A percentile compares a stretch with the other conserved stretches of the same genome.
Evolutionary conservation across 1,140 invertebrate species (phyloP).

Genomic region (Musca domestica): DNA sequence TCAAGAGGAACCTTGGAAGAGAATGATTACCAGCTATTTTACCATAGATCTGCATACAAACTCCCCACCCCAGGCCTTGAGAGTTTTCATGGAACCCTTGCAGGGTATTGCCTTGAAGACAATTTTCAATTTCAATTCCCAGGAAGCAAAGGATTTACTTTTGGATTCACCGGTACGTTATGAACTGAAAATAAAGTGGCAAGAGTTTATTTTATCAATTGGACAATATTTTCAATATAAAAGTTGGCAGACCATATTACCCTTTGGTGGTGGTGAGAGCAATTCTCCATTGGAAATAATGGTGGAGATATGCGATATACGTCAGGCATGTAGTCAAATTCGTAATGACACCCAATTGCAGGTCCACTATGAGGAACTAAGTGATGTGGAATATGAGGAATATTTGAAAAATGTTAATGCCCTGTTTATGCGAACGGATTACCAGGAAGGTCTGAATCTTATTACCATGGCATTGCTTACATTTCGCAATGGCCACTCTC

Average conservation of each 20-base stretch:
- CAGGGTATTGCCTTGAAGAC: neutral
- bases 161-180: conserved; percentile 8
- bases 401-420: neutral
- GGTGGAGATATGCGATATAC: conserved; percentile 6
- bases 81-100: neutral
- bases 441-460: neutral
- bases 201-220: conserved; percentile 1
- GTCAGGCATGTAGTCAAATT: conserved; percentile 2
- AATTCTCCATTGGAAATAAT: neutral
- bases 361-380: neutral
- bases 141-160: neutral
- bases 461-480: neutral
- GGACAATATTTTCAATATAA: conserved; percentile 12
- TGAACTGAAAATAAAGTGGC: conserved; percentile 1
- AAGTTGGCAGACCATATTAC: conserved; percentile 1
- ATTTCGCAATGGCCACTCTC: neutral
- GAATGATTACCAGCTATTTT: conserved; percentile 6
- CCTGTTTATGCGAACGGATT: neutral
- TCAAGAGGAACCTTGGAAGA: neutral
- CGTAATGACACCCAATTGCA: neutral
- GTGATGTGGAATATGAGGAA: neutral
- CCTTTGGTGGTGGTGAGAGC: neutral
- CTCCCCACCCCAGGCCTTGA: neutral
- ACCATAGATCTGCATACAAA: conserved; percentile 2
- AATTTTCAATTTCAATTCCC: conserved; percentile 2